Percentiles rank a stretch among this genome's conserved stretches.
Evolutionary conservation across 2,888 invertebrate species (phyloP).

Genomic region (Acrocyrtus sp.): DNA sequence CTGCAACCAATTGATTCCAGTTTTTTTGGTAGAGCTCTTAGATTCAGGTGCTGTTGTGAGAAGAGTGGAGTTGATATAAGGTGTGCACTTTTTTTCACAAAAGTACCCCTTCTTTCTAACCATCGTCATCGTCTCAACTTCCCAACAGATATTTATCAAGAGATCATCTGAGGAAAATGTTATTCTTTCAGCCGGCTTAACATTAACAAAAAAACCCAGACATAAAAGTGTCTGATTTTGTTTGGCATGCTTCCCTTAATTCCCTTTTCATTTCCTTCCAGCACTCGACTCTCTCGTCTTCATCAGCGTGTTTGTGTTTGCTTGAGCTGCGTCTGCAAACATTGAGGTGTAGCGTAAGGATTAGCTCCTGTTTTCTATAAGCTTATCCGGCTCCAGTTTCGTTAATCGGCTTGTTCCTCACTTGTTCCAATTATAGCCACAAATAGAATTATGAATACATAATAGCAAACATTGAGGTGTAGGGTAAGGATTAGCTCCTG

Average conservation of each 20-base stretch:
- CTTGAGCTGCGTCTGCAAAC: no score
- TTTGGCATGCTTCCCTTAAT: constrained; percentile 13
- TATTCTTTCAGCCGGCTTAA: constrained; percentile 40
- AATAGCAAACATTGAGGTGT: no score
- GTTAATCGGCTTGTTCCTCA: constrained; percentile 31
- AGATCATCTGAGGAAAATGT: constrained; percentile 33
- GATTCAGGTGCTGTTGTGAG: no score
- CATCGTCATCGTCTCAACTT: neutral
- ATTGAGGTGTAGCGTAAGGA: constrained; percentile 10
- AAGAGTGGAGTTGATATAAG: neutral
- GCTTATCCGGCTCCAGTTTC: constrained; percentile 47
- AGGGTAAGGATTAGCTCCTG: constrained; percentile 16
- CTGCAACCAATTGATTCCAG: no score
- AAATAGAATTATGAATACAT: no score
- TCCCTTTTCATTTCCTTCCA: constrained; percentile 6
- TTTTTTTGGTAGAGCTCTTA: no score
- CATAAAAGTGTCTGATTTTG: constrained; percentile 7
- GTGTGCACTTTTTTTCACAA: constrained; percentile 4
- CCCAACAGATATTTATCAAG: constrained; percentile 5
- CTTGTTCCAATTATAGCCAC: constrained; percentile 29
- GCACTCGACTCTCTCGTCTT: neutral
- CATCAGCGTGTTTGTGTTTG: no score
- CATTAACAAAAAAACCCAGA: constrained; percentile 8
- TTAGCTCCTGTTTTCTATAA: constrained; percentile 19
- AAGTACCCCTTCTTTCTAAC: constrained; percentile 7